Percentiles rank a stretch among this genome's conserved stretches.
These are phyloP conservation scores for Cotesia congregata DNA, from an alignment of 2,888 invertebrate species.

Conservation along the genomic window DNA sequence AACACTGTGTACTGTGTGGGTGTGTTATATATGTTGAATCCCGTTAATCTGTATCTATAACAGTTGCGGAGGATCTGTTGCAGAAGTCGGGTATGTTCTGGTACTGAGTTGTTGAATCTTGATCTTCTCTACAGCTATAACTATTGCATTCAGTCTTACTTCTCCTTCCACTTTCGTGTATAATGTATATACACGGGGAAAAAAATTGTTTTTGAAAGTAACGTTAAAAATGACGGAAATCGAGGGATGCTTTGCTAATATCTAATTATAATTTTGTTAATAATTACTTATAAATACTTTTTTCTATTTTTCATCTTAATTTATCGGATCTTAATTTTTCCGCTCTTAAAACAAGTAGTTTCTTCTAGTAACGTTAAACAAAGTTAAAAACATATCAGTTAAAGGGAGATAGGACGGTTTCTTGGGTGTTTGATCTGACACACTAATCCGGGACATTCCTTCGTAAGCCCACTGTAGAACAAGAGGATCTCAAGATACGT, in stretches of 20 bases:
- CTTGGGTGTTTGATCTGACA: not conserved
- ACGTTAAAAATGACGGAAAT: too few relatives aligned
- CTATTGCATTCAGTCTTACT: not conserved
- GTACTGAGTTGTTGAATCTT: not conserved
- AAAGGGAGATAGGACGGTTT: not conserved
- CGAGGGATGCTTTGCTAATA: too few relatives aligned
- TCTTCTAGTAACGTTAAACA: too few relatives aligned
- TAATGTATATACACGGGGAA: not conserved
- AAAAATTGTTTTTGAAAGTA: too few relatives aligned
- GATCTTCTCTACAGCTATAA: not conserved
- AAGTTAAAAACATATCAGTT: too few relatives aligned
- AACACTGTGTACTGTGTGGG: not conserved
- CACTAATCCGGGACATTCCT: not conserved
- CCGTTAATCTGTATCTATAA: not conserved
- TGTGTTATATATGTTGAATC: not conserved
- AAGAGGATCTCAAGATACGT: not conserved
- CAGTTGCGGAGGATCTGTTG: not conserved
- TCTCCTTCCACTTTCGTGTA: not conserved
- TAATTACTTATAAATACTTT: too few relatives aligned
- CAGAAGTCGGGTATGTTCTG: not conserved
- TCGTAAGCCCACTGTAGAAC: not conserved
- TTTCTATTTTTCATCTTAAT: too few relatives aligned
- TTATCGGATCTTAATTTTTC: too few relatives aligned
- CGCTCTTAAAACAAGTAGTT: too few relatives aligned
- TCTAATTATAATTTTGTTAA: too few relatives aligned